phyloP scores from a whole-genome alignment of 2,113 vertebrate species.

The Calidris pugnax region DNA sequence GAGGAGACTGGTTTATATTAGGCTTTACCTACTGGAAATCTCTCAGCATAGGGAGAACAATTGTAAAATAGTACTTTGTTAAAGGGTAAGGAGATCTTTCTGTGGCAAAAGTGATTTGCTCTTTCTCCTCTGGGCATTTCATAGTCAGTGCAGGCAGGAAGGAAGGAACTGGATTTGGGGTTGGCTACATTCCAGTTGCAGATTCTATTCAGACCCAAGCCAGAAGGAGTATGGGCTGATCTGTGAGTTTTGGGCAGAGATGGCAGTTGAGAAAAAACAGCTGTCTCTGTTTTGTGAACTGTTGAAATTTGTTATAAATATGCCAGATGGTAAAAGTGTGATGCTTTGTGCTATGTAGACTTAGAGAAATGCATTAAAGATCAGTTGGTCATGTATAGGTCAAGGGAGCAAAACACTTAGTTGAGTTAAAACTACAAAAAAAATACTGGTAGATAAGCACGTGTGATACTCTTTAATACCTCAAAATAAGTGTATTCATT shows the following conservation, averaged over 20 bases:
- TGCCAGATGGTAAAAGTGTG: not conserved
- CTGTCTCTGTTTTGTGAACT: not conserved
- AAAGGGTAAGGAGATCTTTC: not conserved
- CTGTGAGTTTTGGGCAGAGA: not conserved
- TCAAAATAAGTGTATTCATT: not conserved
- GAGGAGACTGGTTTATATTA: not conserved
- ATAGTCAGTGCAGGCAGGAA: not conserved
- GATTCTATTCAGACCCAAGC: not conserved
- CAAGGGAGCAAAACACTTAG: not conserved
- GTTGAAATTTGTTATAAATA: not conserved
- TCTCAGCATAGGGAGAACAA: not conserved
- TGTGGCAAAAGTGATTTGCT: not conserved
- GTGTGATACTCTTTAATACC: not conserved
- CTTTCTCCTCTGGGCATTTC: not conserved
- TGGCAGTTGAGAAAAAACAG: conserved; percentile 2
- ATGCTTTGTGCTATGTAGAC: not conserved
- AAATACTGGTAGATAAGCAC: not conserved
- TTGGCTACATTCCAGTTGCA: conserved; percentile 11
- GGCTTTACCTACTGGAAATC: not conserved
- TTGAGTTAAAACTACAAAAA: not conserved
- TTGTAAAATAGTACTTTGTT: not conserved
- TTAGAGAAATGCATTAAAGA: not conserved
- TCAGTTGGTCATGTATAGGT: not conserved
- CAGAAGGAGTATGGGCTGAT: not conserved
- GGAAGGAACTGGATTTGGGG: conserved; percentile 22